Evolutionary conservation across 2,113 vertebrate genomes (phyloP).

Genomic region (Puntigrus tetrazona): DNA sequence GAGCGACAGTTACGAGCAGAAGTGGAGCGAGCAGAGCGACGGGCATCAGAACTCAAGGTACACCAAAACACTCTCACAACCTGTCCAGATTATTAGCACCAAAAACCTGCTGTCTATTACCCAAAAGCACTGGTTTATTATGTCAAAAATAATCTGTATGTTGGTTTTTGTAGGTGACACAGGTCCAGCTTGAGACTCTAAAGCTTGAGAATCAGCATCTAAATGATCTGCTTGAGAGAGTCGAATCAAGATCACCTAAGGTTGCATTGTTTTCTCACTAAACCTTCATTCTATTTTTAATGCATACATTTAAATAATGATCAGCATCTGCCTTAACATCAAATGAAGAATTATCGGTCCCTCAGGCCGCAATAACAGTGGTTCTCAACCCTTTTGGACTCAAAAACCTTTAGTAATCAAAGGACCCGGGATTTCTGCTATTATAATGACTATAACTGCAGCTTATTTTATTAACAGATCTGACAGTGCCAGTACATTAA

Average conservation of each 20-base stretch:
- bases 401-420: too few relatives aligned
- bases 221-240: constrained; percentile 76
- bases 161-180: constrained; percentile 72
- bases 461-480: too few relatives aligned
- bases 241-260: constrained; percentile 71
- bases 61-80: neutral
- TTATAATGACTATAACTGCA: too few relatives aligned
- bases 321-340: too few relatives aligned
- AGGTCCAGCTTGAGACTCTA: constrained; percentile 81
- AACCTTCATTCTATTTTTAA: neutral
- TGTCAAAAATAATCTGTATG: neutral
- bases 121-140: neutral
- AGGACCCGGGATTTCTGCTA: too few relatives aligned
- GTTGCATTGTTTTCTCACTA: constrained; percentile 60
- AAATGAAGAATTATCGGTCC: too few relatives aligned
- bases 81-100: neutral
- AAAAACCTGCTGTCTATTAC: neutral
- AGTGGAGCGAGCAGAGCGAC: constrained; percentile 78
- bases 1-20: constrained; percentile 76
- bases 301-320: neutral
- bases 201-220: constrained; percentile 83
- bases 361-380: too few relatives aligned
- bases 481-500: too few relatives aligned
- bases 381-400: neutral
- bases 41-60: constrained; percentile 82